phyloP scores from a whole-genome alignment of 2,888 invertebrate species.

The Isoperla grammatica region DNA sequence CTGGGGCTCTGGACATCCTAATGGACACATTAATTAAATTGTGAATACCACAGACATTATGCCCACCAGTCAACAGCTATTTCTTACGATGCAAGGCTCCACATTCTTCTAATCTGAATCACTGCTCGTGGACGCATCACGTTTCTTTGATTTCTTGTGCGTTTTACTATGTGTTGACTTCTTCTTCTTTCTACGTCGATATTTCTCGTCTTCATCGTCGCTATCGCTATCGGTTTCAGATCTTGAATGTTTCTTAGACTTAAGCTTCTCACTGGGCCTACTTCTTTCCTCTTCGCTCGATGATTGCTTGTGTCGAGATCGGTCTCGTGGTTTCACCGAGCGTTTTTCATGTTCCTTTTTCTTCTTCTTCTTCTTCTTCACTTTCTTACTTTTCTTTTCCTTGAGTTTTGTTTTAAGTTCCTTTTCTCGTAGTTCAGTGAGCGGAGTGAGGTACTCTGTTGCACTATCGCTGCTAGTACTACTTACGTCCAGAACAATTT shows the following conservation, averaged over 20 bases:
- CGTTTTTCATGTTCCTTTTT: constrained; percentile 42
- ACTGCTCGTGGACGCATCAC: constrained; percentile 6
- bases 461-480: constrained; percentile 90
- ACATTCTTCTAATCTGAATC: constrained; percentile 7
- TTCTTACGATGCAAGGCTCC: too few relatives aligned
- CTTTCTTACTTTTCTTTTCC: constrained; percentile 54
- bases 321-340: constrained; percentile 33
- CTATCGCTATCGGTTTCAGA: constrained; percentile 38
- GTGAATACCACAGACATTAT: too few relatives aligned
- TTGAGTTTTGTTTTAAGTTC: constrained; percentile 67
- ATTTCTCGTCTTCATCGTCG: constrained; percentile 28
- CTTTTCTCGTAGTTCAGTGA: constrained; percentile 71
- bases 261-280: too few relatives aligned
- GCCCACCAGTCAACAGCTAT: too few relatives aligned
- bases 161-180: constrained; percentile 28
- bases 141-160: constrained; percentile 33
- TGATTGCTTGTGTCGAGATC: constrained; percentile 24
- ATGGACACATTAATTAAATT: too few relatives aligned
- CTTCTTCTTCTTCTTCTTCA: constrained; percentile 46
- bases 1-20: too few relatives aligned
- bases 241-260: constrained; percentile 22
- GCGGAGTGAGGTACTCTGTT: constrained; percentile 73
- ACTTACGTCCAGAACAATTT: constrained; percentile 87
- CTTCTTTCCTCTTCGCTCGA: too few relatives aligned
- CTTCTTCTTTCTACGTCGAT: constrained; percentile 38